Percentiles rank a stretch among this genome's conserved stretches.
Conservation (phyloP, 2,797 vertebrate genomes). For the Sarcophilus harrisii region DNA sequence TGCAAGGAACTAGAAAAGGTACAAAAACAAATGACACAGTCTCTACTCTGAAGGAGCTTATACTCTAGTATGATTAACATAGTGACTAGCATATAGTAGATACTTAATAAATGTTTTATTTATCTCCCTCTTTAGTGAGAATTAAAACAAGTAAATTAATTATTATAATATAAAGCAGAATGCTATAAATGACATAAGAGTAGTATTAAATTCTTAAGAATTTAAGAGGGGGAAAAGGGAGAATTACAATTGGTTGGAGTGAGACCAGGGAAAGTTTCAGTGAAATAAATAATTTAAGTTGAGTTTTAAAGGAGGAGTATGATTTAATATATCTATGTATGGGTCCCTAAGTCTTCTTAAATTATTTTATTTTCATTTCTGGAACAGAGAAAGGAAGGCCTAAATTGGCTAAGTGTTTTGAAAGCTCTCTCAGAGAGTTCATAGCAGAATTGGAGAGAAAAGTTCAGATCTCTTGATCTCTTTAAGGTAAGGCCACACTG, state of each 20-base stretch:
- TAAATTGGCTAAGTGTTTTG: neutral
- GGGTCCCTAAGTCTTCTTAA: neutral
- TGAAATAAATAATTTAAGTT: neutral
- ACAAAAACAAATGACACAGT: neutral
- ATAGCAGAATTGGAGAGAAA: neutral
- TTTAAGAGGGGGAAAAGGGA: neutral
- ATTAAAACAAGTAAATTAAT: neutral
- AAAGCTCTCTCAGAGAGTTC: neutral
- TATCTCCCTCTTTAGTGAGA: neutral
- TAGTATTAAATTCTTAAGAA: neutral
- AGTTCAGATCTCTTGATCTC: conserved; percentile 38
- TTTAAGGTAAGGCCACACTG: conserved; percentile 40
- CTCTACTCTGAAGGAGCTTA: neutral
- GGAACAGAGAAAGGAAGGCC: neutral
- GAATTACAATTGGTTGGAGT: neutral
- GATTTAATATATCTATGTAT: neutral
- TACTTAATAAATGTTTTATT: neutral
- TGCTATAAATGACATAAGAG: neutral
- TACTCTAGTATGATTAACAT: neutral
- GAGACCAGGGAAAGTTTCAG: neutral
- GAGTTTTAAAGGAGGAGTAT: neutral
- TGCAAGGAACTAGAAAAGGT: neutral
- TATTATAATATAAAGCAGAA: neutral
- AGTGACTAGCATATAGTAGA: neutral
- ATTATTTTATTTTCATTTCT: neutral